A percentile compares a stretch with the other conserved stretches of the same genome.
These are phyloP conservation scores for Carcina quercana DNA, from an alignment of 2,888 invertebrate genomes.

Conservation along the genomic window DNA sequence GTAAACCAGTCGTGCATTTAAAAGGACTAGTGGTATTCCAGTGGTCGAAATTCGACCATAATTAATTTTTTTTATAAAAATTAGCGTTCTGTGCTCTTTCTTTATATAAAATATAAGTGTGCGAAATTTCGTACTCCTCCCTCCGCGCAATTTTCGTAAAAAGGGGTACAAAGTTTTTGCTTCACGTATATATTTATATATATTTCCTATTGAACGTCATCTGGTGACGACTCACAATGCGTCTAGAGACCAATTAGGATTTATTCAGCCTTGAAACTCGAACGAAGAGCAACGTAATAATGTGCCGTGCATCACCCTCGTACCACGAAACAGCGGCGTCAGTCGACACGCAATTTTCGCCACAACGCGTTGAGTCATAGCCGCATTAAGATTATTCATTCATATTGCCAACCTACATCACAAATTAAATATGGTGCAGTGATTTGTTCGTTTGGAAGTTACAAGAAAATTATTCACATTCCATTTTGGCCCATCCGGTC, in stretches of 20 bases:
- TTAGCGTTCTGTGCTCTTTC: too few relatives aligned
- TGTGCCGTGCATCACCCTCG: conserved; percentile 21
- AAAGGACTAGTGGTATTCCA: too few relatives aligned
- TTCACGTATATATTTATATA: too few relatives aligned
- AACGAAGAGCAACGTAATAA: conserved; percentile 30
- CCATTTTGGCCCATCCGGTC: conserved; percentile 8
- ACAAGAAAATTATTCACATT: conserved; percentile 15
- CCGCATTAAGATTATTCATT: conserved; percentile 54
- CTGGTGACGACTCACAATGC: conserved; percentile 32
- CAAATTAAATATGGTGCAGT: conserved; percentile 30
- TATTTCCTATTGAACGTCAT: conserved; percentile 21
- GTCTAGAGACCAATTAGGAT: conserved; percentile 25
- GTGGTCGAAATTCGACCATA: too few relatives aligned
- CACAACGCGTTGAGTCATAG: conserved; percentile 46
- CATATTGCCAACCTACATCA: conserved; percentile 51
- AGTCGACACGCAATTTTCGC: conserved; percentile 37
- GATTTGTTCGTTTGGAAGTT: conserved; percentile 25
- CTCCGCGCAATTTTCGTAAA: too few relatives aligned
- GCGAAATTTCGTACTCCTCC: too few relatives aligned
- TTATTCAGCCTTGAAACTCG: conserved; percentile 30
- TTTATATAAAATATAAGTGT: too few relatives aligned
- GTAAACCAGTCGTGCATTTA: too few relatives aligned
- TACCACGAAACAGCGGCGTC: conserved; percentile 35
- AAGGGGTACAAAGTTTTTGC: too few relatives aligned
- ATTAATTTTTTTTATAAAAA: too few relatives aligned